A percentile compares a stretch with the other conserved stretches of the same genome.
Evolutionary conservation across 2,113 vertebrate genomes (phyloP).

Genomic region (Naja naja): DNA sequence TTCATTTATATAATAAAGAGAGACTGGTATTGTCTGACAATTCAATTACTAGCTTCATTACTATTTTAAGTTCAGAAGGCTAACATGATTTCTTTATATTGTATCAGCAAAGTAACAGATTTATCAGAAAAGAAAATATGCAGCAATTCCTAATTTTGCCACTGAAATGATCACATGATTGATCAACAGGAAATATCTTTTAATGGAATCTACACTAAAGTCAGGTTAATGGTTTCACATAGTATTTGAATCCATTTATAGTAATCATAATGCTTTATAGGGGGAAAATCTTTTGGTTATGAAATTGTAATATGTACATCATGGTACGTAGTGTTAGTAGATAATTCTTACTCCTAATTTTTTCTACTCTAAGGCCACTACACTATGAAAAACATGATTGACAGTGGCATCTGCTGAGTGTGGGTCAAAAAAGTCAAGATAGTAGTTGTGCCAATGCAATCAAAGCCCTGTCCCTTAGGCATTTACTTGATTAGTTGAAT

Average conservation of each 20-base stretch:
- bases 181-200: background rate
- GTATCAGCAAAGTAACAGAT: slow-evolving; percentile 45
- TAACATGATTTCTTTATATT: slow-evolving; percentile 24
- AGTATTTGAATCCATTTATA: slow-evolving; percentile 27
- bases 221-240: background rate
- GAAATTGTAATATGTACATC: slow-evolving; percentile 26
- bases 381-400: slow-evolving; percentile 17
- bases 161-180: slow-evolving; percentile 30
- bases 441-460: background rate
- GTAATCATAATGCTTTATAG: slow-evolving; percentile 43
- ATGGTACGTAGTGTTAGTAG: background rate
- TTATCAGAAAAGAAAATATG: slow-evolving; percentile 45
- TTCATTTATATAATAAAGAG: slow-evolving; percentile 58
- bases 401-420: background rate
- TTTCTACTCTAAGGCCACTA: slow-evolving; percentile 18
- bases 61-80: slow-evolving; percentile 17
- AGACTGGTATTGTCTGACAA: slow-evolving; percentile 11
- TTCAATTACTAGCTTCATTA: slow-evolving; percentile 32
- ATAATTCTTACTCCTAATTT: background rate
- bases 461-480: background rate
- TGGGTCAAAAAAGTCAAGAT: background rate
- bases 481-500: background rate
- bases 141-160: slow-evolving; percentile 40
- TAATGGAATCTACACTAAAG: background rate
- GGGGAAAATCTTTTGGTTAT: slow-evolving; percentile 21